phyloP scores from a whole-genome alignment of 2,888 invertebrate genomes.

The Deroplatys truncata region DNA sequence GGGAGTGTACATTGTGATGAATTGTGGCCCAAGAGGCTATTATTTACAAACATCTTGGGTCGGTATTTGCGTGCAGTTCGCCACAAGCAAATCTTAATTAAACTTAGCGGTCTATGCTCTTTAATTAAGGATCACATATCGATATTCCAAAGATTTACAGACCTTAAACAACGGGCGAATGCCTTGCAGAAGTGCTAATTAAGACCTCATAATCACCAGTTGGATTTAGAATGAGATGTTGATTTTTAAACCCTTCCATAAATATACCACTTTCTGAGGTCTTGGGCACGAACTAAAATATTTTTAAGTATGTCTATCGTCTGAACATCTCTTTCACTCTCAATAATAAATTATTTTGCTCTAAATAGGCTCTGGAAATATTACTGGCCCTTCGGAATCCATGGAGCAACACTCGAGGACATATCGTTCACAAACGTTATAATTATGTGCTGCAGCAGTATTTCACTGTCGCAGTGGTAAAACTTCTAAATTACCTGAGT shows the following conservation, averaged over 20 bases:
- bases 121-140: background rate
- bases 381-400: too few relatives aligned
- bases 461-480: too few relatives aligned
- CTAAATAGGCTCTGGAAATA: too few relatives aligned
- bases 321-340: too few relatives aligned
- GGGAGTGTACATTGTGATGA: background rate
- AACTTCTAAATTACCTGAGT: too few relatives aligned
- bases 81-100: background rate
- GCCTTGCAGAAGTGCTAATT: background rate
- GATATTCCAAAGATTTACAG: background rate
- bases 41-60: background rate
- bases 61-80: background rate
- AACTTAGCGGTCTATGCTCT: background rate
- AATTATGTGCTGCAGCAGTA: too few relatives aligned
- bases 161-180: background rate
- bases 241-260: background rate
- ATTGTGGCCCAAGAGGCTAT: background rate
- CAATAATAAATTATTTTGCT: too few relatives aligned
- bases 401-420: too few relatives aligned
- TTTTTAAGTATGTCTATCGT: background rate
- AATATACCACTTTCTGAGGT: background rate
- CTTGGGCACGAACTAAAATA: background rate
- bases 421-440: too few relatives aligned
- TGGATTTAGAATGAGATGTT: background rate
- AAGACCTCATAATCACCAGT: background rate